A percentile compares a stretch with the other conserved stretches of the same genome.
Evolutionary conservation across 2,797 vertebrate genomes (phyloP).

Genomic region (Sebastes kiyomatsui): DNA sequence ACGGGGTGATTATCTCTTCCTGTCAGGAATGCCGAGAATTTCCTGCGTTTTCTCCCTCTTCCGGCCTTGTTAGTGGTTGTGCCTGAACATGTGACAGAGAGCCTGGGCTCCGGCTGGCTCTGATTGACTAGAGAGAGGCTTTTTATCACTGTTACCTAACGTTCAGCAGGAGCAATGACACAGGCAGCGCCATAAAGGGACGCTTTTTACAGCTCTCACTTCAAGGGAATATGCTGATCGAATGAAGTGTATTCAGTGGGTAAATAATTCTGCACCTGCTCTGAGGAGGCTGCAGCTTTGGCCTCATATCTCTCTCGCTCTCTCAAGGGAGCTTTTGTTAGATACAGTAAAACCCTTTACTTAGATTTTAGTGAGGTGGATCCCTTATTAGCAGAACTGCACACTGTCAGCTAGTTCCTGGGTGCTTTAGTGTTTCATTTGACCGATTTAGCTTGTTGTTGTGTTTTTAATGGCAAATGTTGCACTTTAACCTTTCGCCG

Average conservation of each 20-base stretch:
- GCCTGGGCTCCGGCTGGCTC: constrained; percentile 19
- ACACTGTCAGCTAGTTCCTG: background rate
- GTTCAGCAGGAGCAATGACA: constrained; percentile 14
- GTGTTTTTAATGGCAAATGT: constrained; percentile 28
- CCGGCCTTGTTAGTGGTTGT: constrained; percentile 71
- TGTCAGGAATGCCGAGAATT: constrained; percentile 86
- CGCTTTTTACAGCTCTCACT: constrained; percentile 23
- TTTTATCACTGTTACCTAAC: constrained; percentile 49
- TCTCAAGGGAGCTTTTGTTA: constrained; percentile 43
- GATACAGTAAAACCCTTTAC: constrained; percentile 26
- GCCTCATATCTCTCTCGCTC: constrained; percentile 3
- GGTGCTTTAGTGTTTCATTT: background rate
- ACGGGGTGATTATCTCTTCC: constrained; percentile 85
- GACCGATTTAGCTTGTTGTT: background rate
- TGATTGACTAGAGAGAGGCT: constrained; percentile 52
- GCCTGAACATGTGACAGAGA: constrained; percentile 71
- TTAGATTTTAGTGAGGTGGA: background rate
- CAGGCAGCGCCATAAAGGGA: constrained; percentile 21
- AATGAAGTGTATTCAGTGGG: constrained; percentile 34
- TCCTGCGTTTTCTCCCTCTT: constrained; percentile 79
- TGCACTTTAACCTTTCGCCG: constrained; percentile 57
- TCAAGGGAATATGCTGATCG: constrained; percentile 41
- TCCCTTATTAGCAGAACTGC: background rate
- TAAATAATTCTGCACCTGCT: constrained; percentile 65
- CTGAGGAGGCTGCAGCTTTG: constrained; percentile 23